Base-by-base conservation (phyloP, 2,797 vertebrate species). In the Macrochelys suwanniensis region DNA sequence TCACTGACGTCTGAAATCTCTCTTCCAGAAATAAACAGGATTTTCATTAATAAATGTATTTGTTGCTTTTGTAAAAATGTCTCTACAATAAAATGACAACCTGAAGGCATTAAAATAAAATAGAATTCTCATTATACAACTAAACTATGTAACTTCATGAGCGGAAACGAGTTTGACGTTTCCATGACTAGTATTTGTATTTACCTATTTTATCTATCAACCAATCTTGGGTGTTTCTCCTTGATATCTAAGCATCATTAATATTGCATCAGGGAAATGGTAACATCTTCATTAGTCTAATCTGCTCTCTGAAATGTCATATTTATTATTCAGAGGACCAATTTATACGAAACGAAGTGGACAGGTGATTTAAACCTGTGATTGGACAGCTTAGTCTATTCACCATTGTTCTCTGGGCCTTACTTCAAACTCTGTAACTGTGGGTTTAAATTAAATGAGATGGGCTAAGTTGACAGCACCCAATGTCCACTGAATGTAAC, bases 41-140 rank as follows among this genome's bases (percentile, higher is more conserved):
- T 85, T 94, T 88, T 96, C 7, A 89, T 93, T 95, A 95, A 68
- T 33, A 76, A 42, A 26, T 25, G 4, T 45, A 74, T 47, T 89
- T 94, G 92, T 87, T 87, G 74, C 80, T 89, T 95, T 88, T 84
- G 77, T 93, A 95, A 97, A 71, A 93, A 96, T 91, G 79, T 87
- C 78, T 81, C 92, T 93, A 93, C 93, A 82, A 91, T 74, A 76
- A 95, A 97, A 92, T 94, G 50, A 95, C 88, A 78, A 89, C 17
- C 31, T 56, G 80, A 54, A 94, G 11, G 59, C 78, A 87, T 31
- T 2, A 2, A 76, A 93, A 94, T 47, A 28, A 76, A 76, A 42
- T 84, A 76, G 47, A 82, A 82, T 78, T 86, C 88, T 78, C 91
- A 92, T 92, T 90, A 87, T 28, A 37, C 74, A 93, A 89, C 87